Conservation (phyloP, 53 echinoderm and acorn worm species). For the Glandiceps talaboti region DNA sequence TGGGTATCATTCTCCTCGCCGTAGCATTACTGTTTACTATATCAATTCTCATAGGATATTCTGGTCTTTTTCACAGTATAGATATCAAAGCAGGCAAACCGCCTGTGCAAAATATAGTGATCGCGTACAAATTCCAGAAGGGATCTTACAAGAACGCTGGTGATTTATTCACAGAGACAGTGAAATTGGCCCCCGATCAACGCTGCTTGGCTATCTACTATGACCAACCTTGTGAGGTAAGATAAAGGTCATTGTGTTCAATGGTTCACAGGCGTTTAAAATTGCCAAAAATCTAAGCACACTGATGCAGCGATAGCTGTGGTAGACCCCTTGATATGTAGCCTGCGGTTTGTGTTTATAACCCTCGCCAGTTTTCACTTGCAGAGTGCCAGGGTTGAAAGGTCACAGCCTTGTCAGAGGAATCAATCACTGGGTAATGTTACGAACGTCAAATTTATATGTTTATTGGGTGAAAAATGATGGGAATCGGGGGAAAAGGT, state of each 20-base stretch:
- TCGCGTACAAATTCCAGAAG: conserved; percentile 73
- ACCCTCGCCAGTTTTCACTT: too few relatives aligned
- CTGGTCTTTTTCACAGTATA: conserved; percentile 54
- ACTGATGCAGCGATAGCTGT: too few relatives aligned
- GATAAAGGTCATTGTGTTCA: neutral
- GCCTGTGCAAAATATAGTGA: conserved; percentile 41
- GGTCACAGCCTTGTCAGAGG: too few relatives aligned
- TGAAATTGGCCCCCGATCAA: conserved; percentile 31
- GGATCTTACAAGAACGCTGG: conserved; percentile 64
- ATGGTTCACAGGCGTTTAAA: neutral
- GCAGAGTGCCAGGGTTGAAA: too few relatives aligned
- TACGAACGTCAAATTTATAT: too few relatives aligned
- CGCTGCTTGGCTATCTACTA: conserved; percentile 64
- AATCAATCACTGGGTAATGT: too few relatives aligned
- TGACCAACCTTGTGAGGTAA: conserved; percentile 83
- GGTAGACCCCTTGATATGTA: too few relatives aligned
- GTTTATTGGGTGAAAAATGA: too few relatives aligned
- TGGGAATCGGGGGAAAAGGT: too few relatives aligned
- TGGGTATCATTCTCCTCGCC: conserved; percentile 46
- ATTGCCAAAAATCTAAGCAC: too few relatives aligned
- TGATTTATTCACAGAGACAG: conserved; percentile 56
- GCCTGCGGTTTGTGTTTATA: too few relatives aligned
- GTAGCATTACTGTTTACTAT: conserved; percentile 49
- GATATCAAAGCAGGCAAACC: conserved; percentile 77
- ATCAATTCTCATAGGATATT: conserved; percentile 40